Percentiles rank a stretch among this genome's conserved stretches.
Evolutionary conservation across 2,888 invertebrate genomes (phyloP).

Genomic region (Microplitis deprimator): DNA sequence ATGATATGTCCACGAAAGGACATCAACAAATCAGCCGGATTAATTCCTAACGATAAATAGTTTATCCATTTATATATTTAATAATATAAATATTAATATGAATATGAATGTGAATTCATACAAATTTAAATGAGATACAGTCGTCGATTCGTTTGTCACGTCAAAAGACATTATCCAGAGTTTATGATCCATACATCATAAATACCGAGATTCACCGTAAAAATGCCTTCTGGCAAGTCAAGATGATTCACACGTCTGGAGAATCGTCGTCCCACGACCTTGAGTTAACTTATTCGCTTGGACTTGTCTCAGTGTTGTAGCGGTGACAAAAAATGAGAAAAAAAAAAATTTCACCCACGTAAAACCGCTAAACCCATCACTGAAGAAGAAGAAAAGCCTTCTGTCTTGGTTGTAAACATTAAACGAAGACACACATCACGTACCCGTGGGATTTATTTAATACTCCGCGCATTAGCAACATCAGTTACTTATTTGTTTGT

Average conservation of each 20-base stretch:
- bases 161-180: neutral
- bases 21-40: constrained; percentile 16
- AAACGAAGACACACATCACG: neutral
- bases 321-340: neutral
- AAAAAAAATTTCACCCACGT: constrained; percentile 38
- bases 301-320: neutral
- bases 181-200: constrained; percentile 2
- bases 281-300: constrained; percentile 25
- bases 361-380: constrained; percentile 15
- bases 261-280: constrained; percentile 36
- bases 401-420: constrained; percentile 20
- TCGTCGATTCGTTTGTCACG: constrained; percentile 36
- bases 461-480: constrained; percentile 37
- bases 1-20: constrained; percentile 11
- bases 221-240: constrained; percentile 14
- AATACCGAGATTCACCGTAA: constrained; percentile 18
- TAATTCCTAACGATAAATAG: constrained; percentile 38
- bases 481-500: constrained; percentile 11
- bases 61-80: constrained; percentile 12
- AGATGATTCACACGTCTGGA: constrained; percentile 43
- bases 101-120: neutral
- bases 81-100: neutral
- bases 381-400: constrained; percentile 6
- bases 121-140: constrained; percentile 35
- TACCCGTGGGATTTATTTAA: constrained; percentile 38